Base-by-base conservation (phyloP, 2,888 invertebrate species). In the Amblyjoppa proteus region DNA sequence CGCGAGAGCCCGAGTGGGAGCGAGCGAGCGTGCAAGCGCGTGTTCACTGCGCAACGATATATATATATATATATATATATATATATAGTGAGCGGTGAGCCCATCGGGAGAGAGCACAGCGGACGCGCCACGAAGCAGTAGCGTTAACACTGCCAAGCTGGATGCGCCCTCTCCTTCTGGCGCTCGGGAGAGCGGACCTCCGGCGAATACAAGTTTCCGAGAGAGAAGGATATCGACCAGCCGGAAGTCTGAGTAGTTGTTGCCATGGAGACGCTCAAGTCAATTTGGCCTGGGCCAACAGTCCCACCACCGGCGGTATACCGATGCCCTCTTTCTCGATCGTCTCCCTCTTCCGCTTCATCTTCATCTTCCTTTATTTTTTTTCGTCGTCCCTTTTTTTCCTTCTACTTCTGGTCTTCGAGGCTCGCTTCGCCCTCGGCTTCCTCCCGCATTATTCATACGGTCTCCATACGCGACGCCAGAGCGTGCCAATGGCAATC, bases 261-360 rank as follows among this genome's bases (percentile, higher is more conserved):
- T 95, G 95, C 95, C 94, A 94, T 93, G 93, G 95, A 94, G 94
- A 95, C 95, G 94, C 94, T 93, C 94, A 92, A 95, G 95, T 95
- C 95, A 95, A 95, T 95, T 95, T 95, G 95, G 95, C 95, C 95
- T 93, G 93, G 93, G 93, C 92, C 92, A 92, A 92, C 92, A 92
- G 92, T 92, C 91, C 83, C 83, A 83, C 77, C 83, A 81, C 73
- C 83, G 45, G 73, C 90, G 87, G 92, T 91, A 92, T 92, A 91
- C 92, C 90, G 92, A 92, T 92, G 91, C 91, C 90, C 90, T 76
- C 80, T 71, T 81, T 84, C 68, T 87, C 87, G 87, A 88, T 88
- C 87, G 82, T 87, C 83, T 86, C 87, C 85, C 69, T 82, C 86
- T 84, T 87, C 83, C 84, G 84, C 86, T 87, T 88, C 88, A 86